A percentile compares a stretch with the other conserved stretches of the same genome.
Conservation (phyloP, 2,113 vertebrate species). For the Parotia lawesii region DNA sequence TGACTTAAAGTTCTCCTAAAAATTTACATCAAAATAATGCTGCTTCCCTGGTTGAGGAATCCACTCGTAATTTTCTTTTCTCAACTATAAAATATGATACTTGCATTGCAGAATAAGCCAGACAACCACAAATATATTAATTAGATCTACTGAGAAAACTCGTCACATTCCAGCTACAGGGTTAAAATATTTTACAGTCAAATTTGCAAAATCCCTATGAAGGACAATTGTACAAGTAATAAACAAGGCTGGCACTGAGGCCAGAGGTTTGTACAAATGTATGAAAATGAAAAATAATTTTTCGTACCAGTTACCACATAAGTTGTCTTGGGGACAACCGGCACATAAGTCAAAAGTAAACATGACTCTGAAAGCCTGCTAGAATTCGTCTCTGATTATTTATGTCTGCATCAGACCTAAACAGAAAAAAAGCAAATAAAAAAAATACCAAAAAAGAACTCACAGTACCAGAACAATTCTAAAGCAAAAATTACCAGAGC, state of each 20-base stretch:
- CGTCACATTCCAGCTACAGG: background rate
- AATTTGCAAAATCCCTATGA: background rate
- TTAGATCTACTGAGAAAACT: background rate
- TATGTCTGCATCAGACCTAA: background rate
- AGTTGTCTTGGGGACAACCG: too few relatives aligned
- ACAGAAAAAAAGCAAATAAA: accelerated
- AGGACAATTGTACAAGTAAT: background rate
- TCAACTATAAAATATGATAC: background rate
- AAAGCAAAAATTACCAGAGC: background rate
- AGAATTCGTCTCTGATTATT: background rate
- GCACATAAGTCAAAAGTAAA: background rate
- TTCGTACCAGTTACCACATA: background rate
- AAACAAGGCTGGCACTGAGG: background rate
- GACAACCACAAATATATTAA: background rate
- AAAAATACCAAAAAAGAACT: background rate
- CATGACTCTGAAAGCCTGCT: background rate
- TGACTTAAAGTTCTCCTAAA: background rate
- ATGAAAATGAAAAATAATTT: background rate
- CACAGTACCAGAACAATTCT: background rate
- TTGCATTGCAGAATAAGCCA: background rate
- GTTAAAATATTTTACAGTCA: background rate
- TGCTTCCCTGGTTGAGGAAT: background rate
- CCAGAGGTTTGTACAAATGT: background rate
- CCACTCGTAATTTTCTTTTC: background rate
- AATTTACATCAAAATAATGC: background rate